Percentiles rank a stretch among this genome's conserved stretches.
Evolutionary conservation across 2,113 vertebrate species (phyloP).

Genomic region (Labrus mixtus): DNA sequence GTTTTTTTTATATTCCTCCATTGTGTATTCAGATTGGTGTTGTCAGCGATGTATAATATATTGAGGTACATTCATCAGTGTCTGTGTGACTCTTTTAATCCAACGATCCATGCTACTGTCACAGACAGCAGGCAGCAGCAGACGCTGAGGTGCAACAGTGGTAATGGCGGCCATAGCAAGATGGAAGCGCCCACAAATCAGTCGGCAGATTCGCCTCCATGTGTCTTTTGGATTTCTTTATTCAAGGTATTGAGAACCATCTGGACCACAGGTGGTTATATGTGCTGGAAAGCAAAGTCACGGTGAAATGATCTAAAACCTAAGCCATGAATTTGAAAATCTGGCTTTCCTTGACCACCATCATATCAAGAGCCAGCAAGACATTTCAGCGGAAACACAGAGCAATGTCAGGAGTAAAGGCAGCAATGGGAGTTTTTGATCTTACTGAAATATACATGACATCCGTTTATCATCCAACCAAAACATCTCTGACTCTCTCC

Average conservation of each 20-base stretch:
- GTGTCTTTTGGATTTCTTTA: neutral
- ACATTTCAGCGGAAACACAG: conserved; percentile 9
- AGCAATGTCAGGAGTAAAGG: neutral
- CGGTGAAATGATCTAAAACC: conserved; percentile 23
- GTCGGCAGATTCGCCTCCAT: neutral
- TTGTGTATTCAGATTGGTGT: too few species aligned
- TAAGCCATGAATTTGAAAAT: neutral
- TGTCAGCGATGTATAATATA: too few species aligned
- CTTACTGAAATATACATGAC: conserved; percentile 44
- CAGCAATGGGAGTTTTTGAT: neutral
- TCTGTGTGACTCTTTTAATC: too few species aligned
- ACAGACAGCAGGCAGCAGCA: too few species aligned
- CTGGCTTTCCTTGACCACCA: neutral
- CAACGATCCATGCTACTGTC: too few species aligned
- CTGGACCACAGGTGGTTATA: conserved; percentile 42
- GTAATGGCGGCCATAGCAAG: too few species aligned
- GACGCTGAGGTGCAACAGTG: too few species aligned
- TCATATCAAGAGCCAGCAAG: neutral
- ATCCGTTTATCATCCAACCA: conserved; percentile 42
- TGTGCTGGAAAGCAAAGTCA: neutral
- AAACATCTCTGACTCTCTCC: conserved; percentile 46
- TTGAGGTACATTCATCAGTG: too few species aligned
- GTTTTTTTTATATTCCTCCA: too few species aligned
- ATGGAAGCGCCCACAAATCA: too few species aligned
- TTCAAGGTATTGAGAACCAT: conserved; percentile 23